Evolutionary conservation across 2,797 vertebrate genomes (phyloP).

Genomic region (Anomalospiza imberbis): DNA sequence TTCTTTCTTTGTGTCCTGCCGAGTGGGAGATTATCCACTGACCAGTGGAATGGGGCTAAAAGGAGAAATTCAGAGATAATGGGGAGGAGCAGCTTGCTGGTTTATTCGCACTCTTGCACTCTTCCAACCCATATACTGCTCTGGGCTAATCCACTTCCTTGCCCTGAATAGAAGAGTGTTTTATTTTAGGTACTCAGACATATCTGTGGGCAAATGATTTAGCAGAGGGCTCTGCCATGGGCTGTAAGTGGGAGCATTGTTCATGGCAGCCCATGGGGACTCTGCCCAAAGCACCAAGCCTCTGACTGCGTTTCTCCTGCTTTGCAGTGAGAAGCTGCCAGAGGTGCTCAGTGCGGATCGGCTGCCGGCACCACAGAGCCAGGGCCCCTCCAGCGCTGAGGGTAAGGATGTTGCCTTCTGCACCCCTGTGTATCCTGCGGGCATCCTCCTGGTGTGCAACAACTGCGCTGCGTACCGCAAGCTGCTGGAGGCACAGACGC

Average conservation of each 20-base stretch:
- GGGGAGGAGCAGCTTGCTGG: neutral
- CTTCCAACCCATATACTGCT: neutral
- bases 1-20: neutral
- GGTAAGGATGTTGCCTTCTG: conserved; percentile 68
- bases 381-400: conserved; percentile 76
- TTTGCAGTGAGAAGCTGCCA: conserved; percentile 88
- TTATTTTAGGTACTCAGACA: neutral
- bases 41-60: neutral
- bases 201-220: neutral
- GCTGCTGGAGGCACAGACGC: conserved; percentile 85
- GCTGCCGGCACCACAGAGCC: conserved; percentile 73
- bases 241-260: neutral
- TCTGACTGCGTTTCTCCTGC: conserved; percentile 34
- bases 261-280: neutral
- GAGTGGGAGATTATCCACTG: neutral
- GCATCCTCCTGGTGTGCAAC: conserved; percentile 95
- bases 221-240: neutral
- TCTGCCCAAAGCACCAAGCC: neutral
- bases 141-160: neutral
- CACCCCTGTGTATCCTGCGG: conserved; percentile 87
- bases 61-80: neutral
- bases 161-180: neutral
- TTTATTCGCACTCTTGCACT: neutral
- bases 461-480: conserved; percentile 92
- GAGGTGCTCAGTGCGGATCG: conserved; percentile 85